Percentiles rank a stretch among this genome's conserved stretches.
Evolutionary conservation across 2,888 invertebrate species (phyloP).

Genomic region (Odontocerum albicorne): DNA sequence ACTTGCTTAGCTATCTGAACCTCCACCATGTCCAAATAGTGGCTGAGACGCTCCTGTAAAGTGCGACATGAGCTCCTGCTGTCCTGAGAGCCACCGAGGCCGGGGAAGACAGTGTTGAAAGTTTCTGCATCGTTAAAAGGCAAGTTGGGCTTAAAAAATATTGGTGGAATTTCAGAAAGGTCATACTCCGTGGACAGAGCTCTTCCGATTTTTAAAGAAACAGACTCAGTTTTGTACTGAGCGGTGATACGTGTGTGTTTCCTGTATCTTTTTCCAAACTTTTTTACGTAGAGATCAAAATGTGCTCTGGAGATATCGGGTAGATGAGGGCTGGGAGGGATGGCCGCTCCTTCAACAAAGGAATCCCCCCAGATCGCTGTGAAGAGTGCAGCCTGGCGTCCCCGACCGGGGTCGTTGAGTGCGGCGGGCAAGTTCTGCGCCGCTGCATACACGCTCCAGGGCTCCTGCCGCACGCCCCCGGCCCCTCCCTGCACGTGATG

Average conservation of each 20-base stretch:
- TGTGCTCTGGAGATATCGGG: conserved; percentile 81
- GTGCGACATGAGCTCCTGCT: conserved; percentile 66
- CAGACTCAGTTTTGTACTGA: conserved; percentile 48
- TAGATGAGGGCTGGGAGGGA: conserved; percentile 77
- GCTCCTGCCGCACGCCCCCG: conserved; percentile 49
- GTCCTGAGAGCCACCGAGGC: conserved; percentile 55
- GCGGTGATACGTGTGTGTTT: conserved; percentile 59
- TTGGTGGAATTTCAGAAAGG: conserved; percentile 75
- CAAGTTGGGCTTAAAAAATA: conserved; percentile 80
- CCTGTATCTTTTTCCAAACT: conserved; percentile 68
- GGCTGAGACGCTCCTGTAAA: conserved; percentile 88
- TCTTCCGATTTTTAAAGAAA: conserved; percentile 39
- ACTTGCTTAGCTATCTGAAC: conserved; percentile 92
- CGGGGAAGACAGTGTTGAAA: conserved; percentile 85
- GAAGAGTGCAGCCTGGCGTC: conserved; percentile 91
- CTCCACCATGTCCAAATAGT: conserved; percentile 94
- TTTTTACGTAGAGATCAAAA: conserved; percentile 85
- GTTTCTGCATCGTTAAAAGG: conserved; percentile 77
- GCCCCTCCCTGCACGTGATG: conserved; percentile 52
- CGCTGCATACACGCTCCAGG: conserved; percentile 88
- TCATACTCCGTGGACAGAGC: conserved; percentile 43
- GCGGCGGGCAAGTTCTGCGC: conserved; percentile 95
- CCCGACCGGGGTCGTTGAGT: conserved; percentile 90
- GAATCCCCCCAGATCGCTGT: conserved; percentile 97
- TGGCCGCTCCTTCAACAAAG: conserved; percentile 81